Evolutionary conservation across 2,888 invertebrate species (phyloP).

Genomic region (Hybos culiciformis): DNA sequence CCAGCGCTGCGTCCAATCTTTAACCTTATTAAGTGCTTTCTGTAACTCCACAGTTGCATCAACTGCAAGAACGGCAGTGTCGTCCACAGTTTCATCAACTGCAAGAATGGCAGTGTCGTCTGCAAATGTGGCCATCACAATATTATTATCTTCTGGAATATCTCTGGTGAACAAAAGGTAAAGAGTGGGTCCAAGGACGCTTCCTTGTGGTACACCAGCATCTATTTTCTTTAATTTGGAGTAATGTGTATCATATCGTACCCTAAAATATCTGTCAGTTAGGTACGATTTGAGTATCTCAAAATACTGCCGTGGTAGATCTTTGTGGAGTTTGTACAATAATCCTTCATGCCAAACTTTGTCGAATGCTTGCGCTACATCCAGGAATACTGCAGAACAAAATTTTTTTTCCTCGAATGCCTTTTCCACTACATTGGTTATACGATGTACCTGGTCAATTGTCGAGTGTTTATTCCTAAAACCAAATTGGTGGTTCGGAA

Average conservation of each 20-base stretch:
- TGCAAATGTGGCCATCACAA: no score
- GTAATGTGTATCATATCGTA: not conserved
- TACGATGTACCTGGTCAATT: conserved; percentile 6
- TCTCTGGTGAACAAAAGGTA: no score
- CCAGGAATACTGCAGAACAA: conserved; percentile 7
- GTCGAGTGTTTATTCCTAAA: conserved; percentile 10
- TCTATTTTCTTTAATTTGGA: not conserved
- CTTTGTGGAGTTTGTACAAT: not conserved
- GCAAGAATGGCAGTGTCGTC: no score
- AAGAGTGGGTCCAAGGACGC: no score
- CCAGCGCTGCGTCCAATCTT: not conserved
- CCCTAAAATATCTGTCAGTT: not conserved
- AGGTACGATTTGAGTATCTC: not conserved
- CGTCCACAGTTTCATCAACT: no score
- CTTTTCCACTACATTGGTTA: conserved; percentile 5
- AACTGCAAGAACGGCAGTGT: no score
- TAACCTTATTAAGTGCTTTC: no score
- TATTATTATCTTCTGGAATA: no score
- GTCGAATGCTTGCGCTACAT: conserved; percentile 10
- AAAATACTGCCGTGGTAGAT: not conserved
- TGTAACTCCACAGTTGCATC: no score
- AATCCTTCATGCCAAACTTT: conserved; percentile 8
- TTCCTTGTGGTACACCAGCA: not conserved
- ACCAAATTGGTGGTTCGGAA: conserved; percentile 3
- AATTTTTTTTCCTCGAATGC: conserved; percentile 8